phyloP scores from a whole-genome alignment of 2,888 invertebrate genomes.

The Microplitis manilae region DNA sequence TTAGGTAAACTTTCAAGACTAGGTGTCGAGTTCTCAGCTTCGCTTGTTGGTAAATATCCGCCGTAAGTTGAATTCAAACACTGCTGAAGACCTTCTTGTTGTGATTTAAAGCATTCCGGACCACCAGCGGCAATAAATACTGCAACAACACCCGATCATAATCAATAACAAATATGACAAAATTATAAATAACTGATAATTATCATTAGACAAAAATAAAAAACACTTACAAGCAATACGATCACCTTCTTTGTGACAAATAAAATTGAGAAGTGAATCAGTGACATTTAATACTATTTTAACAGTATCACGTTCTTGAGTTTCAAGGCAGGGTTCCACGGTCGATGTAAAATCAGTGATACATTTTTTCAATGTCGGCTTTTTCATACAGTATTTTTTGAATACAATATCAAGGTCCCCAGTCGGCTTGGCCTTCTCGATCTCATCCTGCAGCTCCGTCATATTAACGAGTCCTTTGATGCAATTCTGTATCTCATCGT shows the following conservation, averaged over 20 bases:
- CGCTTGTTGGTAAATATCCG: conserved; percentile 71
- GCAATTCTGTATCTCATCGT: conserved; percentile 73
- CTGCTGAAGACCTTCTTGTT: conserved; percentile 75
- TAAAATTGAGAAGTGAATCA: conserved; percentile 80
- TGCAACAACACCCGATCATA: conserved; percentile 55
- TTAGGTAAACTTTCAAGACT: conserved; percentile 72
- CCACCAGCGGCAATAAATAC: conserved; percentile 89
- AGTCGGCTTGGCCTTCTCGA: conserved; percentile 79
- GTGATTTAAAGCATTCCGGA: conserved; percentile 80
- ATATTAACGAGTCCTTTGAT: conserved; percentile 76
- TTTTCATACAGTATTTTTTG: conserved; percentile 82
- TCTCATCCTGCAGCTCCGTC: conserved; percentile 76
- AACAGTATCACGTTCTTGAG: conserved; percentile 77
- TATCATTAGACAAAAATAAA: conserved; percentile 10
- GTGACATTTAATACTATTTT: conserved; percentile 79
- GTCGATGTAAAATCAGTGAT: conserved; percentile 75
- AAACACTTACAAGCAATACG: conserved; percentile 81
- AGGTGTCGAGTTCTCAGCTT: conserved; percentile 25
- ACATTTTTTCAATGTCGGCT: conserved; percentile 76
- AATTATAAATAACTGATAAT: neutral
- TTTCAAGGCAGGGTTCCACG: conserved; percentile 78
- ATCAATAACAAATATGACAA: neutral
- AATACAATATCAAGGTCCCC: conserved; percentile 82
- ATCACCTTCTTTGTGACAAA: conserved; percentile 87
- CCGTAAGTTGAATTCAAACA: conserved; percentile 79